phyloP scores from a whole-genome alignment of 2,113 vertebrate genomes.

The Neolamprologus falcicula region DNA sequence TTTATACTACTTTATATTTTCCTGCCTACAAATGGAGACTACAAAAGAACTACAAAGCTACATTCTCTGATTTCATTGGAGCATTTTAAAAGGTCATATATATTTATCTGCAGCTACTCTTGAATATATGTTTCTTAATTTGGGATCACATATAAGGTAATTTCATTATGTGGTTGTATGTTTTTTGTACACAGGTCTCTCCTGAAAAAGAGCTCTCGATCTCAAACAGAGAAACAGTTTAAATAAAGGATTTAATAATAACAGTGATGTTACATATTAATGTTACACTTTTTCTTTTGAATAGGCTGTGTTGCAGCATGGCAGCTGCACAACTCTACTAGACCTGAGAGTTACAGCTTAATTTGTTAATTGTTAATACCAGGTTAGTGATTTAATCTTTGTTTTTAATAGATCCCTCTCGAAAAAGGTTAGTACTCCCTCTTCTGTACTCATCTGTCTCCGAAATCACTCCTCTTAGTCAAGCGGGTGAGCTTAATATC shows the following conservation, averaged over 20 bases:
- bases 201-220: not conserved
- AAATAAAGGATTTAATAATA: not conserved
- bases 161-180: not conserved
- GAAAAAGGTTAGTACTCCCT: not conserved
- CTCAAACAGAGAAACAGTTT: not conserved
- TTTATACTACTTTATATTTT: not conserved
- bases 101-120: not conserved
- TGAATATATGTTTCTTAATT: not conserved
- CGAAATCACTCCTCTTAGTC: slow-evolving; percentile 28
- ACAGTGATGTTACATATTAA: not conserved
- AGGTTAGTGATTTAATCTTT: not conserved
- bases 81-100: not conserved
- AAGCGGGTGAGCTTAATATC: slow-evolving; percentile 24
- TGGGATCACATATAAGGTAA: not conserved
- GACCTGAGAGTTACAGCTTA: not conserved
- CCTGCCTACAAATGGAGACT: not conserved
- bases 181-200: not conserved
- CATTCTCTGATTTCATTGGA: not conserved
- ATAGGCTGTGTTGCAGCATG: not conserved
- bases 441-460: slow-evolving; percentile 12
- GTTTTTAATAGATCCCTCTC: slow-evolving; percentile 4
- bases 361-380: not conserved
- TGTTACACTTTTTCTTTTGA: not conserved
- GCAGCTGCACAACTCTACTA: not conserved
- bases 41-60: not conserved